Conservation (phyloP, 2,888 invertebrate species). For the Macropis europaea region DNA sequence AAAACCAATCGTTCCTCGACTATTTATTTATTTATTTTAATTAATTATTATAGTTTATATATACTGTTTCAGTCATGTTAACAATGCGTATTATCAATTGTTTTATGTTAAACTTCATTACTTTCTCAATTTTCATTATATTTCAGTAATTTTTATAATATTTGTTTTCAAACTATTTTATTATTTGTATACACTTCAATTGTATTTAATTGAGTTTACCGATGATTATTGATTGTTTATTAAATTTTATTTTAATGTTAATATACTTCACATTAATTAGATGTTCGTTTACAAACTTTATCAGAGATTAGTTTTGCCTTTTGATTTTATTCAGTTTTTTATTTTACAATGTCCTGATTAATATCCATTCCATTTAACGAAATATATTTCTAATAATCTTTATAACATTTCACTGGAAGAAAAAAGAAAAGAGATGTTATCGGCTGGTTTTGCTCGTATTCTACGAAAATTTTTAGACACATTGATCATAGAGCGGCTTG, state of each 20-base stretch:
- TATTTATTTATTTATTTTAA: conserved; percentile 23
- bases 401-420: conserved; percentile 3
- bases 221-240: conserved; percentile 15
- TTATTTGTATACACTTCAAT: background rate
- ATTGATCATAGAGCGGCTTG: conserved; percentile 43
- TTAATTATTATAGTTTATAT: conserved; percentile 10
- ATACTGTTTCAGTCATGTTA: conserved; percentile 7
- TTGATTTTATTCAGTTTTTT: background rate
- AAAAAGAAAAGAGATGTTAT: conserved; percentile 35
- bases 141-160: background rate
- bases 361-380: background rate
- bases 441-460: conserved; percentile 40
- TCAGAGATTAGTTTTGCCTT: background rate
- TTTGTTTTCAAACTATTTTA: conserved; percentile 16
- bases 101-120: conserved; percentile 1
- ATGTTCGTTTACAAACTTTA: background rate
- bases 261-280: background rate
- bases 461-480: conserved; percentile 42
- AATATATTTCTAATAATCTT: background rate
- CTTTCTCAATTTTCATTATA: background rate
- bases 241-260: background rate
- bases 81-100: background rate
- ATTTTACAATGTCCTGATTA: background rate
- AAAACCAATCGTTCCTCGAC: conserved; percentile 40
- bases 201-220: background rate